Evolutionary conservation across 1,140 invertebrate species (phyloP), one percentile per base, ranked within the genome.

Genomic region (Aphidius gifuensis): DNA sequence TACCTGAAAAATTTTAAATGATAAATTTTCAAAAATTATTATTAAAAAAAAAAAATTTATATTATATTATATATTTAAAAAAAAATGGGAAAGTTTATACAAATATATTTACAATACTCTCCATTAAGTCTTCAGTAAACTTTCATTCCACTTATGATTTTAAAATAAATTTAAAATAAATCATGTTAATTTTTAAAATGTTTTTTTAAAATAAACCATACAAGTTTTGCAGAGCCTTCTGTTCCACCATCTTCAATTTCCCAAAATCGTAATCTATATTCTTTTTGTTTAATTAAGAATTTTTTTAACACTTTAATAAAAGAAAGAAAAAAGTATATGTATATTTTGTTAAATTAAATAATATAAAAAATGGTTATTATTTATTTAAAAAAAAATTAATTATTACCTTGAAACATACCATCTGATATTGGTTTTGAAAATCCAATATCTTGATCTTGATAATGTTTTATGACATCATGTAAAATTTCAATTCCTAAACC

Each of bases 161-260:
- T 48, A 32, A 32, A 32, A 32, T 32, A 47, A 46, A 58, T 53
- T 21, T 3, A 39, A 53, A 53, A 9, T 23, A 53, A 7, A 8
- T 9, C 6, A 53, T 53, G 23, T 53, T 32, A 21, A 32, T 32
- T 32, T 3, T 32, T 32, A 51, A 47, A 56, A 57, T 59, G 53
- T 5, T 61, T 66, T 55, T 60, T 61, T 6, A 71, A 49, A 43
- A 44, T 47, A 49, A 64, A 71, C 67, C 70, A 73, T 47, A 72
- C 64, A 38, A 74, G 45, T 60, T 69, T 66, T 60, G 64, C 65
- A 58, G 70, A 71, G 9, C 66, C 69, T 21, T 64, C 63, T 38
- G 57, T 65, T 40, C 76, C 78, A 58, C 70, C 72, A 42, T 72
- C 71, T 61, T 72, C 65, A 45, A 77, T 68, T 65, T 78, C 79